phyloP scores from a whole-genome alignment of 2,113 vertebrate genomes.

The Myotis davidii region DNA sequence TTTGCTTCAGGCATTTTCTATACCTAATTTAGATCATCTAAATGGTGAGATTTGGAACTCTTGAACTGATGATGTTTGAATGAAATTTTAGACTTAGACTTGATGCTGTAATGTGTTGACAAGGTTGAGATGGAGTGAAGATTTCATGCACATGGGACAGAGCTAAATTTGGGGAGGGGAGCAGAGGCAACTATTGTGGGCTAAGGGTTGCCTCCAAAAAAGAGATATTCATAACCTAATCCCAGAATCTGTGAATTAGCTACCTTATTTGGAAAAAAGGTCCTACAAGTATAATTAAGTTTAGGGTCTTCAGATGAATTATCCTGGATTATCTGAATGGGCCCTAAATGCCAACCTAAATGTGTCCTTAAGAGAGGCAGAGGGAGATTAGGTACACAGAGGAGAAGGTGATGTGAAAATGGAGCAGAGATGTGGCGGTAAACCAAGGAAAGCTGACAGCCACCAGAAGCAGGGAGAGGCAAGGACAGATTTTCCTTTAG shows the following conservation, averaged over 20 bases:
- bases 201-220: neutral
- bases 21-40: neutral
- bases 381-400: neutral
- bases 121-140: neutral
- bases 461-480: neutral
- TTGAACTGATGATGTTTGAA: neutral
- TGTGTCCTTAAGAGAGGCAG: neutral
- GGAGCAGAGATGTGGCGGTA: neutral
- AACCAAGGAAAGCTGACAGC: neutral
- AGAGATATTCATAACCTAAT: neutral
- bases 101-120: neutral
- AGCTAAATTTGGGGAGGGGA: neutral
- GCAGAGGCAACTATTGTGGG: neutral
- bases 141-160: neutral
- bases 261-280: neutral
- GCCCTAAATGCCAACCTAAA: neutral
- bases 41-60: neutral
- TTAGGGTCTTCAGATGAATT: conserved; percentile 5
- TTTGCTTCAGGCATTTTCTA: neutral
- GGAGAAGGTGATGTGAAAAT: neutral
- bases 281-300: neutral
- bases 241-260: neutral
- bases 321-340: neutral
- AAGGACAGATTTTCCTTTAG: neutral
- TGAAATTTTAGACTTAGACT: neutral